Percentiles rank a stretch among this genome's conserved stretches.
These are phyloP conservation scores for Acyrthosiphon pisum DNA, from an alignment of 1,140 invertebrate genomes.

Conservation along the genomic window DNA sequence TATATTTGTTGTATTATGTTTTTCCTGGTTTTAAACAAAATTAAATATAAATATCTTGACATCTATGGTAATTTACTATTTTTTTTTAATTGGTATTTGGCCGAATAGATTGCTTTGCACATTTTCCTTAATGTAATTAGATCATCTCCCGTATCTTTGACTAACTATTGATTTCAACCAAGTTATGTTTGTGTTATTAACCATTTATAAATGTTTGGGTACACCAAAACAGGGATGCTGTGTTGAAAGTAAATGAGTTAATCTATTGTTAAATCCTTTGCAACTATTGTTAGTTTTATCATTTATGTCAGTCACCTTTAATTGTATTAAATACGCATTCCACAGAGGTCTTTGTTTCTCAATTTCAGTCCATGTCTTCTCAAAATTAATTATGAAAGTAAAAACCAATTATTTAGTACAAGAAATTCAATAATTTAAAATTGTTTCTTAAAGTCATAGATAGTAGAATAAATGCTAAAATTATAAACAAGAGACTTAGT, in stretches of 20 bases:
- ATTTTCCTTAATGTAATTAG: neutral
- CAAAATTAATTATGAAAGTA: neutral
- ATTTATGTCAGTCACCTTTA: neutral
- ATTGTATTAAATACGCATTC: neutral
- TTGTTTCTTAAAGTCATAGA: neutral
- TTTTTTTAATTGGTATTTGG: neutral
- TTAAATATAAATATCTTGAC: neutral
- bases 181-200: neutral
- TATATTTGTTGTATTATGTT: neutral
- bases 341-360: neutral
- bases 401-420: neutral
- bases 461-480: neutral
- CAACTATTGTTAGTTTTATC: neutral
- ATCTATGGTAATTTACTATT: neutral
- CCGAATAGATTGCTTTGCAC: neutral
- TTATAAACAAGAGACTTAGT: neutral
- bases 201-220: constrained; percentile 5
- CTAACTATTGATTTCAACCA: neutral
- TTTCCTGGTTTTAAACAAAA: neutral
- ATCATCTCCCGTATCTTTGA: neutral
- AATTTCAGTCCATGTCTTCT: neutral
- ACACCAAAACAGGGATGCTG: neutral
- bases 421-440: neutral
- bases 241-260: neutral
- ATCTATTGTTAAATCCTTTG: neutral